Evolutionary conservation across 2,888 invertebrate genomes (phyloP).

Genomic region (Erebia aethiops): DNA sequence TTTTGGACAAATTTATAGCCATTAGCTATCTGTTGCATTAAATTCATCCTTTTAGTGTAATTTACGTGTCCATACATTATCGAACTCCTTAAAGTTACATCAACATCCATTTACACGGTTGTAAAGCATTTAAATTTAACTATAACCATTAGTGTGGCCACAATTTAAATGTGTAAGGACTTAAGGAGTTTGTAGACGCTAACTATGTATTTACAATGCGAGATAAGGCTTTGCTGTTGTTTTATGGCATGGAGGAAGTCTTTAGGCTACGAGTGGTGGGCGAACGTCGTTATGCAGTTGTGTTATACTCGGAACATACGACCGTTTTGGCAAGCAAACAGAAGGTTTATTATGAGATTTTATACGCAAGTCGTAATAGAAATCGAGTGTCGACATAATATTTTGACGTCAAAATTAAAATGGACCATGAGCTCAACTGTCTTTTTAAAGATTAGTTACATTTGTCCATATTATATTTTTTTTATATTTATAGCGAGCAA

Average conservation of each 20-base stretch:
- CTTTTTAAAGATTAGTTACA: too few species aligned
- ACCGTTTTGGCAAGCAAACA: background rate
- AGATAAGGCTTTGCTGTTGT: conserved; percentile 73
- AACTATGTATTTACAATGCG: conserved; percentile 63
- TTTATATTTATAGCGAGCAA: too few species aligned
- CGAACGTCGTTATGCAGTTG: conserved; percentile 62
- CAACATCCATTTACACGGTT: conserved; percentile 31
- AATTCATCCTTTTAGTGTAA: conserved; percentile 16
- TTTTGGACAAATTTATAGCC: background rate
- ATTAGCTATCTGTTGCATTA: background rate
- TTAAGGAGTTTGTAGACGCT: conserved; percentile 43
- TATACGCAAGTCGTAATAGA: too few species aligned
- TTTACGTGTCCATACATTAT: conserved; percentile 15
- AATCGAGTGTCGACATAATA: too few species aligned
- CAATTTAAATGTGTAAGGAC: conserved; percentile 39
- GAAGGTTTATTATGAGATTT: too few species aligned
- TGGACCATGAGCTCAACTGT: too few species aligned
- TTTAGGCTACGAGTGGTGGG: conserved; percentile 55
- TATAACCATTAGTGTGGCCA: conserved; percentile 34
- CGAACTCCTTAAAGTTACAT: conserved; percentile 27
- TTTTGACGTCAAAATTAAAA: too few species aligned
- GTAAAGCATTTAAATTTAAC: conserved; percentile 35
- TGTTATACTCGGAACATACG: conserved; percentile 43
- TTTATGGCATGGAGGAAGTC: conserved; percentile 71
- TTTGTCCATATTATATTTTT: too few species aligned